These are phyloP conservation scores for Homarus gammarus DNA, from an alignment of 2,888 invertebrate species.

Conservation along the genomic window DNA sequence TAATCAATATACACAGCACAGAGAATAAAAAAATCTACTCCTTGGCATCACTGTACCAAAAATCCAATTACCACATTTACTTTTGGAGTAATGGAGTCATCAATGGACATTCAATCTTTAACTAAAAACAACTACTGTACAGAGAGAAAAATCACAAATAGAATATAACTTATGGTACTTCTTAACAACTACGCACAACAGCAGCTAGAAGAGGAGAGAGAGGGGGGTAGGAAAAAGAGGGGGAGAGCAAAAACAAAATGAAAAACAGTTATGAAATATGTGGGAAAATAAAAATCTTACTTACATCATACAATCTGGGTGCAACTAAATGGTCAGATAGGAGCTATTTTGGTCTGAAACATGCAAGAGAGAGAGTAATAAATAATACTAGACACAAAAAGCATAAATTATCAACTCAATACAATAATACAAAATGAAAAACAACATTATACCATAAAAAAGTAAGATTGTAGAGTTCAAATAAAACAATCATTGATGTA, in stretches of 20 bases:
- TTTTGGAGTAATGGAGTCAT: background rate
- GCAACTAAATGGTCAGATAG: constrained; percentile 71
- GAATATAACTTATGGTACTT: constrained; percentile 1
- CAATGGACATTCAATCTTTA: constrained; percentile 7
- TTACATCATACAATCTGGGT: constrained; percentile 71
- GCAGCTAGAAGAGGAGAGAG: background rate
- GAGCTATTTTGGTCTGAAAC: constrained; percentile 73
- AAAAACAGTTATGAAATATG: background rate
- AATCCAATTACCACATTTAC: background rate
- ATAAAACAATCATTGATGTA: background rate
- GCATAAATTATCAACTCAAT: constrained; percentile 34
- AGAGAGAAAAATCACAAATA: background rate
- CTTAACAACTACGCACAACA: background rate
- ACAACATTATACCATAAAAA: constrained; percentile 2
- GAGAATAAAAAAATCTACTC: constrained; percentile 1
- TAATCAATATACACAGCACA: constrained; percentile 9
- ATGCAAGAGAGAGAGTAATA: constrained; percentile 63
- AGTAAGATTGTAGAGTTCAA: background rate
- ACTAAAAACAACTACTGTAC: background rate
- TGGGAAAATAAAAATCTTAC: constrained; percentile 58
- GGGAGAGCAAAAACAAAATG: background rate
- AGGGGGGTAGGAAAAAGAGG: background rate
- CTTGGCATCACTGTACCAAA: constrained; percentile 2
- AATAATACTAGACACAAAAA: constrained; percentile 49
- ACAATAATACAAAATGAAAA: constrained; percentile 19